Evolutionary conservation across 2,113 vertebrate species (phyloP).

Genomic region (Spermophilus dauricus): DNA sequence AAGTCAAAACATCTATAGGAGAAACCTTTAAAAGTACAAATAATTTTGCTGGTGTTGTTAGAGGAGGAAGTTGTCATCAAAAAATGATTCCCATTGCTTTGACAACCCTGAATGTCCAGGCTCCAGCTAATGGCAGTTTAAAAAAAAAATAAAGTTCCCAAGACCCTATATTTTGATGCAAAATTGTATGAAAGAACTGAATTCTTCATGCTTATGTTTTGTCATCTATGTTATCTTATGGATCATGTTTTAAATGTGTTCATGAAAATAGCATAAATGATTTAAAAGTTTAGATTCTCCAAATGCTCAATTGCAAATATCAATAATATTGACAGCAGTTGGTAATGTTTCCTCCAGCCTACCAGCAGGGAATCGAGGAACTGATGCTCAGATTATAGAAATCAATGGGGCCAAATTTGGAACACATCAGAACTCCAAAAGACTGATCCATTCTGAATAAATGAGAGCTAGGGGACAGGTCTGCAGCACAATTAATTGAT

Average conservation of each 20-base stretch:
- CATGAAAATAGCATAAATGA: slow-evolving; percentile 41
- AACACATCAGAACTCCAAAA: slow-evolving; percentile 43
- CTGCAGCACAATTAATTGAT: slow-evolving; percentile 81
- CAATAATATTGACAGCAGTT: slow-evolving; percentile 66
- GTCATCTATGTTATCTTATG: slow-evolving; percentile 1
- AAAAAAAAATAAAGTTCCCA: background rate
- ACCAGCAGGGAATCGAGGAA: background rate
- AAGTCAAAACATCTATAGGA: background rate
- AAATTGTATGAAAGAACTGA: background rate
- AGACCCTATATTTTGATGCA: background rate
- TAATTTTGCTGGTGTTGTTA: background rate
- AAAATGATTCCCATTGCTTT: background rate
- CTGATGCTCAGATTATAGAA: background rate
- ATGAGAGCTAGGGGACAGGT: slow-evolving; percentile 68
- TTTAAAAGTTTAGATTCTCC: slow-evolving; percentile 51
- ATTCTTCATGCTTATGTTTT: slow-evolving; percentile 40
- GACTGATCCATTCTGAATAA: slow-evolving; percentile 65
- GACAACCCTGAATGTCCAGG: background rate
- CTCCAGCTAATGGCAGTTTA: background rate
- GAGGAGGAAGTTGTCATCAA: background rate
- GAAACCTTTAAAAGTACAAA: background rate
- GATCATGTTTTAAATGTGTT: slow-evolving; percentile 51
- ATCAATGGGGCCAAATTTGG: background rate
- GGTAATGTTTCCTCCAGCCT: slow-evolving; percentile 44
- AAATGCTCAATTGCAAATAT: slow-evolving; percentile 58